These are phyloP conservation scores for Nyctereutes procyonoides DNA, from an alignment of 2,113 vertebrate species.

Conservation along the genomic window DNA sequence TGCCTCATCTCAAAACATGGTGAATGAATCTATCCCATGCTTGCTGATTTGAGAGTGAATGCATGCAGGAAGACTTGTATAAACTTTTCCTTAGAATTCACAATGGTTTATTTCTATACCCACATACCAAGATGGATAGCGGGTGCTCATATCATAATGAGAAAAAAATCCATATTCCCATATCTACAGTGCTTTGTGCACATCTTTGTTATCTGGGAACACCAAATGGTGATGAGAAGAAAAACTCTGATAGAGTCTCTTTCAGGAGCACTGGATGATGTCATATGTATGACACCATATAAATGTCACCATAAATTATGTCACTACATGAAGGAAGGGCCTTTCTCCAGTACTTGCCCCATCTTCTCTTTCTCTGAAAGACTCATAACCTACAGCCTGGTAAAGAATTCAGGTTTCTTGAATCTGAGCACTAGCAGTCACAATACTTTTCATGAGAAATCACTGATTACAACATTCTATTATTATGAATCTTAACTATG, in stretches of 20 bases:
- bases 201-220: not conserved
- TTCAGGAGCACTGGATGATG: not conserved
- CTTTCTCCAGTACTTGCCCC: not conserved
- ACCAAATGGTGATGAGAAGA: not conserved
- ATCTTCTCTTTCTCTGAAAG: constrained; percentile 19
- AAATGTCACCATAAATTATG: not conserved
- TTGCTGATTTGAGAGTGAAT: constrained; percentile 46
- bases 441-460: not conserved
- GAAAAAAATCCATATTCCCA: not conserved
- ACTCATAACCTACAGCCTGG: not conserved
- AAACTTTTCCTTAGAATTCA: not conserved
- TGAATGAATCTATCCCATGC: not conserved
- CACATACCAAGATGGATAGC: not conserved
- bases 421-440: not conserved
- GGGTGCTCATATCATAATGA: not conserved
- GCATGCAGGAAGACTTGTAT: not conserved
- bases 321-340: not conserved
- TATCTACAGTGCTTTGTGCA: not conserved
- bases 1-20: constrained; percentile 1
- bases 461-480: not conserved
- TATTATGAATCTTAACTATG: not conserved
- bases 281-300: not conserved
- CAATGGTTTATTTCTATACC: not conserved
- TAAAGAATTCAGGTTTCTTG: constrained; percentile 35
- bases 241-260: not conserved